These are phyloP conservation scores for Enhydra lutris DNA, from an alignment of 2,113 vertebrate genomes.

Conservation along the genomic window DNA sequence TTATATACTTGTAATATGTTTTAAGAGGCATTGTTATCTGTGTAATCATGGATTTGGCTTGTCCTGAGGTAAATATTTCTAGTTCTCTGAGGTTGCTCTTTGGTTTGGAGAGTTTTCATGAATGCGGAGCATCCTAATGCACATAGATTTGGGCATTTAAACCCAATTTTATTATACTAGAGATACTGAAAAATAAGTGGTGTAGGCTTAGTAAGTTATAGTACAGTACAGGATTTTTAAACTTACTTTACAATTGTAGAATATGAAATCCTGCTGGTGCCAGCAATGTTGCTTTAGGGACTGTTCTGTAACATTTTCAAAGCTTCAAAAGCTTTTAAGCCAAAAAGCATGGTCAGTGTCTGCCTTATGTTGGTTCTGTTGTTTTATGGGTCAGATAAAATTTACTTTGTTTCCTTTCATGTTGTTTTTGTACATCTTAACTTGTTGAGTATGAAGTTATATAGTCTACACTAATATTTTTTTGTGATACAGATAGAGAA, in stretches of 20 bases:
- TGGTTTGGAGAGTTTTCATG: constrained; percentile 73
- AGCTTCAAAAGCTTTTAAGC: constrained; percentile 91
- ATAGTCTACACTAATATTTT: constrained; percentile 68
- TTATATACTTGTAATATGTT: constrained; percentile 50
- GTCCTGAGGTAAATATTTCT: constrained; percentile 74
- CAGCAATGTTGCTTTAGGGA: constrained; percentile 94
- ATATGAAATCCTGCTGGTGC: constrained; percentile 83
- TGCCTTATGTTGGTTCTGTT: constrained; percentile 91
- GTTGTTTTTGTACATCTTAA: constrained; percentile 78
- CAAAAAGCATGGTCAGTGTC: constrained; percentile 95
- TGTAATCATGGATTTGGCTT: constrained; percentile 69
- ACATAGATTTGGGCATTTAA: constrained; percentile 66
- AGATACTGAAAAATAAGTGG: constrained; percentile 58
- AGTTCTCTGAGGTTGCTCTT: constrained; percentile 86
- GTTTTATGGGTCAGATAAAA: constrained; percentile 93
- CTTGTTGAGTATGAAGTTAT: constrained; percentile 73
- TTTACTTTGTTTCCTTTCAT: constrained; percentile 95
- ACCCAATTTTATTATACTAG: constrained; percentile 66
- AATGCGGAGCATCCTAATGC: constrained; percentile 75
- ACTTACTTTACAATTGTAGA: constrained; percentile 76
- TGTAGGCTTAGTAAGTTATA: constrained; percentile 68
- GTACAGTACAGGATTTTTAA: constrained; percentile 70
- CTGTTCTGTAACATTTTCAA: constrained; percentile 90
- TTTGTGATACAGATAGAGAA: constrained; percentile 59
- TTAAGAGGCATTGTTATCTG: constrained; percentile 2